Conservation (phyloP, 2,888 invertebrate species). For the Microctonus brassicae region DNA sequence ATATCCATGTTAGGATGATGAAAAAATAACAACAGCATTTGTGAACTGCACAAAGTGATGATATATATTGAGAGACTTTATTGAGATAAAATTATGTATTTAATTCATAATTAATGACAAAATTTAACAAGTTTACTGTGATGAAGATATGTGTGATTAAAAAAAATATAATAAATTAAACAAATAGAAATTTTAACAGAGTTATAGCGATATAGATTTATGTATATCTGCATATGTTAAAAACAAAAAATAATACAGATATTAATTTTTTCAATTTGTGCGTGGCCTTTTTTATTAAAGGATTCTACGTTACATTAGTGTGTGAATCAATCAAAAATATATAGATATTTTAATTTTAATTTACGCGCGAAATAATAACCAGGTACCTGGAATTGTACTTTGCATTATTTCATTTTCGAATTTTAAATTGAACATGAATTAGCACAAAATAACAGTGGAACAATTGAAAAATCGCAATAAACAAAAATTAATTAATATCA, state of each 20-base stretch:
- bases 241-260: background rate
- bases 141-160: slow-evolving; percentile 4
- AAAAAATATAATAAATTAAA: background rate
- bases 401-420: background rate
- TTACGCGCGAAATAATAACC: slow-evolving; percentile 43
- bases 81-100: background rate
- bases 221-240: too few relatives aligned
- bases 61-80: background rate
- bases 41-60: slow-evolving; percentile 17
- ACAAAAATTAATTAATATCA: too few relatives aligned
- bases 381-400: slow-evolving; percentile 40
- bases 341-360: background rate
- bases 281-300: background rate
- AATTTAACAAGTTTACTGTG: slow-evolving; percentile 18
- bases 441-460: background rate
- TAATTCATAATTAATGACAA: background rate
- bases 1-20: slow-evolving; percentile 9
- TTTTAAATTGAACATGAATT: background rate
- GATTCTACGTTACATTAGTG: background rate
- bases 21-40: background rate
- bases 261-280: background rate
- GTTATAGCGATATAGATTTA: background rate
- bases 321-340: slow-evolving; percentile 11
- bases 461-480: slow-evolving; percentile 3
- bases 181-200: background rate